phyloP scores from a whole-genome alignment of 1,140 invertebrate genomes.

The Mylabris phalerata region DNA sequence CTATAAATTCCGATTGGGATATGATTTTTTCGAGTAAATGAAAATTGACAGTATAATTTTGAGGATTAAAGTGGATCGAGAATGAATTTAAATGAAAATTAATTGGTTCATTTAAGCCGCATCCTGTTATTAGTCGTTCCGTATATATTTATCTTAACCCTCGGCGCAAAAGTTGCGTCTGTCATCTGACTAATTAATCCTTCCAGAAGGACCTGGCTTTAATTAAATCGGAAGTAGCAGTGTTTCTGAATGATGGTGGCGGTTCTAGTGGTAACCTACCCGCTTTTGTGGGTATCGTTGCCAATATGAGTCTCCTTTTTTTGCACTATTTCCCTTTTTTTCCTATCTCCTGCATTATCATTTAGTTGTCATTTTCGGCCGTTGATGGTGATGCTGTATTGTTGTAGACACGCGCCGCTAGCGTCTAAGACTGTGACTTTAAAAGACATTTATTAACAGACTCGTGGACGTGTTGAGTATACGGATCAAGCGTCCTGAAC shows the following conservation, averaged over 20 bases:
- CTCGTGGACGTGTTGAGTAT: constrained; percentile 25
- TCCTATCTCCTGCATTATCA: too few relatives aligned
- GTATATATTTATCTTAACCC: constrained; percentile 33
- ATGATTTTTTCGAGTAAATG: constrained; percentile 4
- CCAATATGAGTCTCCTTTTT: too few relatives aligned
- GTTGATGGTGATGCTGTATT: too few relatives aligned
- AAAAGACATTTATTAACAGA: constrained; percentile 28
- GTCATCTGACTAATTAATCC: constrained; percentile 36
- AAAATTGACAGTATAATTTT: constrained; percentile 29
- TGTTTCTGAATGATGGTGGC: constrained; percentile 14
- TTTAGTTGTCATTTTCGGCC: background rate
- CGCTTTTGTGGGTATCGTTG: too few relatives aligned
- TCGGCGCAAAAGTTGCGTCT: constrained; percentile 26
- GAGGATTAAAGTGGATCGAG: constrained; percentile 23
- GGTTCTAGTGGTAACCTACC: background rate
- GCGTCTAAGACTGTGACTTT: constrained; percentile 2
- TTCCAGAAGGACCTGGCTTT: constrained; percentile 32
- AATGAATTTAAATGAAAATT: constrained; percentile 36
- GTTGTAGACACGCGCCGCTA: too few relatives aligned
- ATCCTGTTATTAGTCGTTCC: constrained; percentile 33
- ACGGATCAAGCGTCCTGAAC: constrained; percentile 18
- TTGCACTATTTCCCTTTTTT: too few relatives aligned
- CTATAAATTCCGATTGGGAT: too few relatives aligned
- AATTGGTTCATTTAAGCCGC: constrained; percentile 35
- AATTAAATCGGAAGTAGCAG: constrained; percentile 32